These are phyloP conservation scores for Chelonus insularis DNA, from an alignment of 1,140 invertebrate species.

Conservation along the genomic window DNA sequence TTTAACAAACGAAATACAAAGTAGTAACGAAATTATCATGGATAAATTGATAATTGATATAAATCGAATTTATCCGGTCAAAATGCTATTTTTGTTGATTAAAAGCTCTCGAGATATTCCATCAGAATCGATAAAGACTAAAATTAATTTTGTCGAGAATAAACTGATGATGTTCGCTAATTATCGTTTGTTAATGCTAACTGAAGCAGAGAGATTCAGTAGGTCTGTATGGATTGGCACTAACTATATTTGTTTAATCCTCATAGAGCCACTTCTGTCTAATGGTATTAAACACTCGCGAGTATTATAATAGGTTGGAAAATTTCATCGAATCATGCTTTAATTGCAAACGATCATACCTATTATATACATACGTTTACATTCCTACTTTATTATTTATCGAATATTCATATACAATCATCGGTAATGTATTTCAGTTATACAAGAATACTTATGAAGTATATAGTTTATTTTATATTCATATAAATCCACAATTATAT, in stretches of 20 bases:
- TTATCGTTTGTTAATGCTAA: conserved; percentile 41
- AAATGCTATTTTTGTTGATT: background rate
- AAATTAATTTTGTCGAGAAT: conserved; percentile 41
- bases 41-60: background rate
- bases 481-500: no score
- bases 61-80: background rate
- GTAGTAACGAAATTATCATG: background rate
- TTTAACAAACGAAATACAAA: background rate
- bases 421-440: background rate
- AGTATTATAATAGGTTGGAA: conserved; percentile 18
- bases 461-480: background rate
- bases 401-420: background rate
- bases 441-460: background rate
- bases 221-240: background rate
- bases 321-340: conserved; percentile 20
- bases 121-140: conserved; percentile 30
- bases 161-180: conserved; percentile 37
- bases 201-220: conserved; percentile 28
- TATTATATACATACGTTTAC: background rate
- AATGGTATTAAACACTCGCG: background rate
- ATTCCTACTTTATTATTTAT: conserved; percentile 5
- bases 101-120: background rate
- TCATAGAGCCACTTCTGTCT: conserved; percentile 4
- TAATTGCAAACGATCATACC: conserved; percentile 14
- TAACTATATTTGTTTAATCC: conserved; percentile 19